Conservation (phyloP, 1,140 invertebrate genomes). For the Diorhabda carinulata region DNA sequence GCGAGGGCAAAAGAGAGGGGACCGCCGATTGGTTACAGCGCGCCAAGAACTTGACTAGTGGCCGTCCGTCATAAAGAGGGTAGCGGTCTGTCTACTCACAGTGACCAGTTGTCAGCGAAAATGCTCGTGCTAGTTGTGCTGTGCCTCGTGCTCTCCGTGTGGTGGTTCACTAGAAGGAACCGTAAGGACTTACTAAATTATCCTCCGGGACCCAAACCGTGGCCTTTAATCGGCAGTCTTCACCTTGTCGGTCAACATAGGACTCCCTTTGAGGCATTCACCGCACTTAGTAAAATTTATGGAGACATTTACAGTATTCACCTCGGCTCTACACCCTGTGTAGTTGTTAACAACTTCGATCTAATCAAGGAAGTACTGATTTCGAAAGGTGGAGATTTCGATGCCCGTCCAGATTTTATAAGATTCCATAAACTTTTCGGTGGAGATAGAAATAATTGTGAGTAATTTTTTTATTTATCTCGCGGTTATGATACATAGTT, state of each 20-base stretch:
- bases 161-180: conserved; percentile 34
- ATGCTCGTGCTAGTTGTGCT: conserved; percentile 41
- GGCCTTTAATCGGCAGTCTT: conserved; percentile 69
- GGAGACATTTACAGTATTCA: conserved; percentile 72
- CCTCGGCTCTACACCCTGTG: conserved; percentile 65
- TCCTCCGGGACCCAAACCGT: conserved; percentile 60
- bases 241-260: conserved; percentile 61
- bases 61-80: conserved; percentile 45
- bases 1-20: conserved; percentile 31
- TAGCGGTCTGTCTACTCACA: conserved; percentile 42
- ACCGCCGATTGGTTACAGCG: conserved; percentile 32
- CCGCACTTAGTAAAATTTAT: conserved; percentile 62
- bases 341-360: conserved; percentile 72
- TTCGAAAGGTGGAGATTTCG: conserved; percentile 74
- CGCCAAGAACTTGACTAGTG: conserved; percentile 31
- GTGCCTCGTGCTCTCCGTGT: conserved; percentile 38
- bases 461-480: conserved; percentile 48
- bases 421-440: conserved; percentile 71
- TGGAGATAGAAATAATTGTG: conserved; percentile 73
- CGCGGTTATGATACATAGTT: neutral
- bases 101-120: conserved; percentile 37
- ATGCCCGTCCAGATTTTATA: conserved; percentile 74
- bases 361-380: conserved; percentile 76
- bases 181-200: conserved; percentile 32
- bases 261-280: conserved; percentile 71